Conservation (phyloP, 2,888 invertebrate genomes). For the Barypeithes pellucidus region DNA sequence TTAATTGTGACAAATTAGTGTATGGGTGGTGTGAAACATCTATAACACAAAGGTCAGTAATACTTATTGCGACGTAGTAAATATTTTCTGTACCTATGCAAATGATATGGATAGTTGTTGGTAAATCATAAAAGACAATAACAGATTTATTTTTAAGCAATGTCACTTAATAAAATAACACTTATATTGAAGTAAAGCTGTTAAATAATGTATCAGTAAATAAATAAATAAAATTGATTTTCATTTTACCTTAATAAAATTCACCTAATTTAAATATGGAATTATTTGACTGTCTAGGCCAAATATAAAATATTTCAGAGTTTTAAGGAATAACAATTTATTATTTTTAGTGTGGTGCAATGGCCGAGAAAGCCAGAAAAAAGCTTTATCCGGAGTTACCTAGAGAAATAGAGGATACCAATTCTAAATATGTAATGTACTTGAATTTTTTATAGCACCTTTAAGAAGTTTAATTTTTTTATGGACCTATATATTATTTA, state of each 20-base stretch:
- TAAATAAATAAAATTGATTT: no score
- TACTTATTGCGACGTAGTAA: constrained; percentile 1
- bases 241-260: neutral
- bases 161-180: no score
- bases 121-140: no score
- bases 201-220: no score
- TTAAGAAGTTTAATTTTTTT: neutral
- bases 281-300: neutral
- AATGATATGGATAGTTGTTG: no score
- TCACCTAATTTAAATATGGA: neutral
- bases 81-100: neutral
- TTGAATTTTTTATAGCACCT: neutral
- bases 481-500: neutral
- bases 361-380: constrained; percentile 36
- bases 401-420: neutral
- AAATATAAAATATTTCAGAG: neutral
- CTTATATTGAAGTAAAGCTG: no score
- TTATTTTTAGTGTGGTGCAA: neutral
- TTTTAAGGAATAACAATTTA: neutral
- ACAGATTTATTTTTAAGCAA: neutral
- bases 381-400: constrained; percentile 41
- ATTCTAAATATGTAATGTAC: constrained; percentile 20
- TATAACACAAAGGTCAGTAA: constrained; percentile 4
- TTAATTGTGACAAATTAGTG: neutral
- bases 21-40: neutral